Evolutionary conservation across 2,797 vertebrate species (phyloP).

Genomic region (Okamejei kenojei): DNA sequence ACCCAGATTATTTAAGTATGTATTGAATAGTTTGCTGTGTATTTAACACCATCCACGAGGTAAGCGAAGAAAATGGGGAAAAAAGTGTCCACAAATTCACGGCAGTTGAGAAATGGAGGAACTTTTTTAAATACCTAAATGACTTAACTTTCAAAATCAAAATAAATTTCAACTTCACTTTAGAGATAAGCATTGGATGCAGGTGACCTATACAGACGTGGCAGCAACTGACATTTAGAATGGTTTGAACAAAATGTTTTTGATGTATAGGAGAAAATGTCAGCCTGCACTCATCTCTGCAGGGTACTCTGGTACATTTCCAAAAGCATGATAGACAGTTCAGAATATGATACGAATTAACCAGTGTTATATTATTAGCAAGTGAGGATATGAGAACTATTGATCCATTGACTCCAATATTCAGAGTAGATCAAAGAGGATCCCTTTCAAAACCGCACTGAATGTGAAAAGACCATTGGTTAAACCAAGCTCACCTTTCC

Average conservation of each 20-base stretch:
- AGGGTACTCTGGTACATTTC: not conserved
- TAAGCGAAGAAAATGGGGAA: not conserved
- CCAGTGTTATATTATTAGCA: not conserved
- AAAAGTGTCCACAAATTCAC: not conserved
- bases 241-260: constrained; percentile 12
- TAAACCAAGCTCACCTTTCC: not conserved
- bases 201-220: constrained; percentile 4
- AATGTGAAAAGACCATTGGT: not conserved
- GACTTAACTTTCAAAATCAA: not conserved
- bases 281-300: constrained; percentile 15
- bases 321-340: not conserved
- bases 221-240: constrained; percentile 19
- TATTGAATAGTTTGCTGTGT: not conserved
- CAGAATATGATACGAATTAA: not conserved
- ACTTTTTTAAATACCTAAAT: not conserved
- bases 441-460: not conserved
- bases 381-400: not conserved
- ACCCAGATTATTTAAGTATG: not conserved
- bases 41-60: not conserved
- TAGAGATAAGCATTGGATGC: not conserved
- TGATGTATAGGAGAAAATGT: constrained; percentile 31
- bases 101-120: not conserved
- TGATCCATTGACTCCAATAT: not conserved
- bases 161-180: constrained; percentile 10
- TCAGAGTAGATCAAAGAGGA: not conserved